Percentiles rank a stretch among this genome's conserved stretches.
Evolutionary conservation across 1,140 invertebrate species (phyloP).

Genomic region (Sarcophaga bullata): DNA sequence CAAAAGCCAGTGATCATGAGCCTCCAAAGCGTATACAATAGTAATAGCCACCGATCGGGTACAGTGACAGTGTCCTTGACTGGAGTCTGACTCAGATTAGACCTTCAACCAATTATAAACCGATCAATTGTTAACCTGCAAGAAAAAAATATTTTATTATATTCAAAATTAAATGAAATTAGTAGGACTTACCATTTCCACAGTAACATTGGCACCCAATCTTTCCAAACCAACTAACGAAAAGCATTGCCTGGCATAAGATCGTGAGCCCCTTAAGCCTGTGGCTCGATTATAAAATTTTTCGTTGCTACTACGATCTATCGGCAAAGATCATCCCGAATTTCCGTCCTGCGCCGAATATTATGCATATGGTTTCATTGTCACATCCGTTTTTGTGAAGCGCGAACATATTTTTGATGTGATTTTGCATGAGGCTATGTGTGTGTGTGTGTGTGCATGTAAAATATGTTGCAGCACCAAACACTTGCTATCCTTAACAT

Average conservation of each 20-base stretch:
- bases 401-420: background rate
- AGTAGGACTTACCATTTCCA: conserved; percentile 68
- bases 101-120: conserved; percentile 77
- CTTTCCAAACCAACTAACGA: conserved; percentile 81
- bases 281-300: too few relatives aligned
- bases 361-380: too few relatives aligned
- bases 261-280: too few relatives aligned
- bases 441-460: background rate
- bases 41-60: conserved; percentile 92
- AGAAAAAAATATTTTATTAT: background rate
- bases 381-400: background rate
- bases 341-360: too few relatives aligned
- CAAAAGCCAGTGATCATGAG: conserved; percentile 79
- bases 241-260: conserved; percentile 88
- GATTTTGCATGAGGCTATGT: background rate
- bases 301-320: too few relatives aligned
- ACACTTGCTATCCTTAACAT: too few relatives aligned
- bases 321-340: too few relatives aligned
- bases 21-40: conserved; percentile 76
- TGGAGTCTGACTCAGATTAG: conserved; percentile 76
- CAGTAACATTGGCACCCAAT: conserved; percentile 72
- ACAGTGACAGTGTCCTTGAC: conserved; percentile 91
- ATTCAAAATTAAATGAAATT: too few relatives aligned
- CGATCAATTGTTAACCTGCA: conserved; percentile 74
- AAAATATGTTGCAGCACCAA: too few relatives aligned